Percentiles rank a stretch among this genome's conserved stretches.
phyloP scores from a whole-genome alignment of 2,797 vertebrate genomes.

The Gadopsis bispinosus region DNA sequence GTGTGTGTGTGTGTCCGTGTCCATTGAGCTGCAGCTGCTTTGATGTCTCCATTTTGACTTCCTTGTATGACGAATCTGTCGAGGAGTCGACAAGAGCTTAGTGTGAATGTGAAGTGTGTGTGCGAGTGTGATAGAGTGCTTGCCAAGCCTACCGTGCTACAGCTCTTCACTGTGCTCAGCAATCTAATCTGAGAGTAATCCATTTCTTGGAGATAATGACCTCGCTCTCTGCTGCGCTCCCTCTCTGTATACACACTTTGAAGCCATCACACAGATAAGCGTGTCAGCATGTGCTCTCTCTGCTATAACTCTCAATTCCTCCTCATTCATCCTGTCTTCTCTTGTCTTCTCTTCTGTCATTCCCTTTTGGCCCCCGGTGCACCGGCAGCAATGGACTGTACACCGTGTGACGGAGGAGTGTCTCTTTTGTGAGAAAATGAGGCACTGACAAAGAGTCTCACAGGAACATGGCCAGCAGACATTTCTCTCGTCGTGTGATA shows the following conservation, averaged over 20 bases:
- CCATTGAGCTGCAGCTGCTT: slow-evolving; percentile 27
- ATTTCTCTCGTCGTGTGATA: slow-evolving; percentile 41
- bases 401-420: slow-evolving; percentile 28
- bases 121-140: slow-evolving; percentile 45
- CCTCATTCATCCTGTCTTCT: slow-evolving; percentile 30
- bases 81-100: slow-evolving; percentile 67
- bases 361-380: slow-evolving; percentile 37
- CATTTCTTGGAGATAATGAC: slow-evolving; percentile 85
- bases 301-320: slow-evolving; percentile 47
- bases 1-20: background rate
- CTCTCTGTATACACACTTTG: slow-evolving; percentile 69
- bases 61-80: slow-evolving; percentile 55
- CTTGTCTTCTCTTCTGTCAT: slow-evolving; percentile 33
- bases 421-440: slow-evolving; percentile 23
- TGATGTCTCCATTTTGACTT: slow-evolving; percentile 76
- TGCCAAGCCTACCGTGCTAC: slow-evolving; percentile 62
- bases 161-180: slow-evolving; percentile 74
- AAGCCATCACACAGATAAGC: slow-evolving; percentile 76
- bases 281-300: slow-evolving; percentile 67
- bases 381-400: slow-evolving; percentile 10
- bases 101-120: slow-evolving; percentile 28
- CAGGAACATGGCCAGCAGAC: slow-evolving; percentile 34
- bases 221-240: slow-evolving; percentile 65
- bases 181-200: slow-evolving; percentile 87
- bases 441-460: slow-evolving; percentile 35